A percentile compares a stretch with the other conserved stretches of the same genome.
phyloP scores from a whole-genome alignment of 2,888 invertebrate species.

The Venusia cambrica region DNA sequence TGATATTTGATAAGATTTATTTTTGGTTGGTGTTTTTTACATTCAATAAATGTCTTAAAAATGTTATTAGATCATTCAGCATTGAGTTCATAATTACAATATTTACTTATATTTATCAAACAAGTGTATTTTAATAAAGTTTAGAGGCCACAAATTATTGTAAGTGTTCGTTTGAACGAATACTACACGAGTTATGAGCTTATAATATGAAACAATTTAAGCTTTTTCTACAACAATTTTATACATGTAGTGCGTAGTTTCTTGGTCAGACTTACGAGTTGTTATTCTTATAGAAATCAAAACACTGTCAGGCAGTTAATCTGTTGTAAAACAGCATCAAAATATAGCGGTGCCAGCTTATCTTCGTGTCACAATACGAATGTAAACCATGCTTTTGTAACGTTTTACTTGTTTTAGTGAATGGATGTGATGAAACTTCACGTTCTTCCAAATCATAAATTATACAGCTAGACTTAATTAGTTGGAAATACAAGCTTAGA shows the following conservation, averaged over 20 bases:
- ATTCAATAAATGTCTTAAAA: no score
- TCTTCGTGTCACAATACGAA: constrained; percentile 41
- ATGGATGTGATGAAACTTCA: constrained; percentile 12
- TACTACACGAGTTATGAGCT: no score
- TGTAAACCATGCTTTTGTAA: constrained; percentile 30
- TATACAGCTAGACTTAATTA: constrained; percentile 21
- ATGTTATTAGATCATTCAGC: no score
- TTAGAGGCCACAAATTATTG: no score
- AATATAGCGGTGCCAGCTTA: constrained; percentile 37
- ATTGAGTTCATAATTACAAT: no score
- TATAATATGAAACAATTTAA: constrained; percentile 1
- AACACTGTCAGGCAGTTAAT: constrained; percentile 48
- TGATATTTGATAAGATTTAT: no score
- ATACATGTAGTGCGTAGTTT: constrained; percentile 17
- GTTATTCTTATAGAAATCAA: constrained; percentile 49
- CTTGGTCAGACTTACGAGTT: constrained; percentile 35
- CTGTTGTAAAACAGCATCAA: constrained; percentile 42
- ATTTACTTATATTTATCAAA: no score
- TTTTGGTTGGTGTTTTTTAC: no score
- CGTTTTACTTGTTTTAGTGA: constrained; percentile 24
- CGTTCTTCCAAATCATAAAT: constrained; percentile 19
- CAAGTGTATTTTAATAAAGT: no score
- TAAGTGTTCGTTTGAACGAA: no score
- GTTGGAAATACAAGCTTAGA: constrained; percentile 13
- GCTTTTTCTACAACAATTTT: constrained; percentile 13